phyloP scores from a whole-genome alignment of 1,140 invertebrate genomes.

The Hyposmocoma kahamanoa region DNA sequence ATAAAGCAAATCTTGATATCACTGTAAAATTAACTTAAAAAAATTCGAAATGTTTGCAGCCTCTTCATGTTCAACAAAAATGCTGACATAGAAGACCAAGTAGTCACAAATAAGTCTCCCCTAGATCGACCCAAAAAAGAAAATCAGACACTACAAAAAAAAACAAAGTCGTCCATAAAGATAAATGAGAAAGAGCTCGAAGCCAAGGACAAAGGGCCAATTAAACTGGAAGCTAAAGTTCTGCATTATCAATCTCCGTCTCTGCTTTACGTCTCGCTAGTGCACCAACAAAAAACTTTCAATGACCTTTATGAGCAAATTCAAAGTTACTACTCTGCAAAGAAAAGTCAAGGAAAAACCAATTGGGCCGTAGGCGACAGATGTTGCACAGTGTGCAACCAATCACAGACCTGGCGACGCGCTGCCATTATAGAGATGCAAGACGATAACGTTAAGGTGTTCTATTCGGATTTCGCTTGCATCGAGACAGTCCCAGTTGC shows the following conservation, averaged over 20 bases:
- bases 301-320: constrained; percentile 55
- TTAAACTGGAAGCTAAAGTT: constrained; percentile 65
- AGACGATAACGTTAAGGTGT: constrained; percentile 53
- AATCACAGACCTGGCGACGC: constrained; percentile 71
- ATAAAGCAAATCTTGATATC: not conserved
- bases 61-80: constrained; percentile 45
- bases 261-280: constrained; percentile 69
- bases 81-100: constrained; percentile 26
- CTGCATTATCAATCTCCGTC: constrained; percentile 68
- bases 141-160: constrained; percentile 16
- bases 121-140: constrained; percentile 18
- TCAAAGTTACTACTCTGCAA: constrained; percentile 67
- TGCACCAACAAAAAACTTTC: constrained; percentile 47
- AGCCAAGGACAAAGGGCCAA: constrained; percentile 65
- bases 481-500: constrained; percentile 53
- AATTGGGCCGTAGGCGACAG: constrained; percentile 57
- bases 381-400: constrained; percentile 64
- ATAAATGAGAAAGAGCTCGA: constrained; percentile 30
- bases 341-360: constrained; percentile 25
- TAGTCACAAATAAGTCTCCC: constrained; percentile 35
- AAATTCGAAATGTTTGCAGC: constrained; percentile 22
- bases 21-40: not conserved
- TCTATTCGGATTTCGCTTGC: constrained; percentile 72
- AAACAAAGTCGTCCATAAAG: constrained; percentile 10
- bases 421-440: constrained; percentile 64